Evolutionary conservation across 2,888 invertebrate species (phyloP).

Genomic region (Drosophila yooni): DNA sequence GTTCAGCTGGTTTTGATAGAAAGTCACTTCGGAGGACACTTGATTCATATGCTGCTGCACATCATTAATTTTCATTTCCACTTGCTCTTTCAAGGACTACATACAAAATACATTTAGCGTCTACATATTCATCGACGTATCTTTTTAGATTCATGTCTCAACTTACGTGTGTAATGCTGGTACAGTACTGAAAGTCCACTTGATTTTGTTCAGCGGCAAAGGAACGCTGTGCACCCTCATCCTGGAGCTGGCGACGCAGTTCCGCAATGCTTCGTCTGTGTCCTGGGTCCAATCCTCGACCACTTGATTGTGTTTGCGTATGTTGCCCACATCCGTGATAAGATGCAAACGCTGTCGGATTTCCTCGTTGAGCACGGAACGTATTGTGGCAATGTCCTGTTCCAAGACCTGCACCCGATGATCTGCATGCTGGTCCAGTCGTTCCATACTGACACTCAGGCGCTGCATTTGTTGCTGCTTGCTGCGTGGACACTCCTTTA

Average conservation of each 20-base stretch:
- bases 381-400: slow-evolving; percentile 75
- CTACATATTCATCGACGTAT: not conserved
- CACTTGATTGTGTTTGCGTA: slow-evolving; percentile 84
- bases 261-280: slow-evolving; percentile 84
- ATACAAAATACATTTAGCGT: not conserved
- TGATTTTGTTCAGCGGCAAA: slow-evolving; percentile 87
- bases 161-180: slow-evolving; percentile 85
- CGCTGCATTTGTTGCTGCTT: slow-evolving; percentile 45
- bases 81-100: slow-evolving; percentile 77
- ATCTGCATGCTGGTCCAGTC: slow-evolving; percentile 70
- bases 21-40: slow-evolving; percentile 75
- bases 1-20: slow-evolving; percentile 81
- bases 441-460: slow-evolving; percentile 62
- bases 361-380: slow-evolving; percentile 84
- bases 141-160: not conserved
- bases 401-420: slow-evolving; percentile 79
- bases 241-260: slow-evolving; percentile 86
- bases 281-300: slow-evolving; percentile 83
- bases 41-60: slow-evolving; percentile 79
- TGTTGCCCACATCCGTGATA: slow-evolving; percentile 84
- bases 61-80: slow-evolving; percentile 72
- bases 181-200: slow-evolving; percentile 87
- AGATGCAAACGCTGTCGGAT: slow-evolving; percentile 84
- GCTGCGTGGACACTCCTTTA: slow-evolving; percentile 85
- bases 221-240: slow-evolving; percentile 86